Evolutionary conservation across 2,888 invertebrate species (phyloP), one percentile per base, ranked within the genome.

Genomic region (Invenusta paracnida): DNA sequence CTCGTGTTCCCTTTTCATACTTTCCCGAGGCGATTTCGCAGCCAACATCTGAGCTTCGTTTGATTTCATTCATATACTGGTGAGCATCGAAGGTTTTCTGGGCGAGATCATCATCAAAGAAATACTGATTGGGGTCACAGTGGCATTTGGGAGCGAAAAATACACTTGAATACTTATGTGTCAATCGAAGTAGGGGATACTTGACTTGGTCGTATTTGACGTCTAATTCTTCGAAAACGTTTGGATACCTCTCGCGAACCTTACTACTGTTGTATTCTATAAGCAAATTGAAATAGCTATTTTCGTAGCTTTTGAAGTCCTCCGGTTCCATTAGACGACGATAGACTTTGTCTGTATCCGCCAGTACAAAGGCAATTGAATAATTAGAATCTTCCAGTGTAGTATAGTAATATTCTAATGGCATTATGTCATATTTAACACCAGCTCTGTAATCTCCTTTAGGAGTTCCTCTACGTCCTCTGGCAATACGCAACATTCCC

Each of bases 71-170:
- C 31, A 92, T 91, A 89, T 91, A 92, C 29, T 88, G 83, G 86
- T 92, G 92, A 67, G 92, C 92, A 82, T 90, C 89, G 1, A 92
- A 88, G 0, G 91, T 92, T 87, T 92, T 92, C 87, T 89, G 87
- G 17, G 89, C 90, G 29, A 92, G 88, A 87, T 91, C 89, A 86
- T 92, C 91, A 88, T 92, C 90, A 88, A 91, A 92, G 86, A 91
- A 90, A 86, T 92, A 92, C 29, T 89, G 88, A 86, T 90, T 91
- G 0, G 91, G 91, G 87, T 92, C 91, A 88, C 92, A 92, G 88
- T 92, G 90, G 25, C 91, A 90, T 88, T 90, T 91, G 0, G 92
- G 91, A 0, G 91, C 90, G 66, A 91, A 89, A 87, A 92, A 91
- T 81, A 92, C 91, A 13, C 90, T 90, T 23, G 91, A 92, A 88